Evolutionary conservation across 2,888 invertebrate species (phyloP).

Genomic region (Pyralis farinalis): DNA sequence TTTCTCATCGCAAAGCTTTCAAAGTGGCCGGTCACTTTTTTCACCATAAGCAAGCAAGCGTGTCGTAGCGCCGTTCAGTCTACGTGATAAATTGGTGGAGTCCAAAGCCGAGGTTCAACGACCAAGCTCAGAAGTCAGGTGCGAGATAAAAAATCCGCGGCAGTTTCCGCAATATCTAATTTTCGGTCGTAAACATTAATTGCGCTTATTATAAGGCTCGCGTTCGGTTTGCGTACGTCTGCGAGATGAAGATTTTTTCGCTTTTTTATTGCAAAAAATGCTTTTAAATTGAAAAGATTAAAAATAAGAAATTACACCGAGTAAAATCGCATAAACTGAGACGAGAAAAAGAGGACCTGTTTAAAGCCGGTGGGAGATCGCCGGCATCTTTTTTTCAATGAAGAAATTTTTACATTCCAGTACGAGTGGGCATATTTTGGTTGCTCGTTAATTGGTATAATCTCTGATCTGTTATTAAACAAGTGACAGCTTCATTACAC

Average conservation of each 20-base stretch:
- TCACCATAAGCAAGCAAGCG: slow-evolving; percentile 31
- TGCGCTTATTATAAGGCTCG: slow-evolving; percentile 44
- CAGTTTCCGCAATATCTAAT: slow-evolving; percentile 61
- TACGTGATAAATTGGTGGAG: slow-evolving; percentile 53
- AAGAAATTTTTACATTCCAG: slow-evolving; percentile 6
- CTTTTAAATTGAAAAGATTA: slow-evolving; percentile 16
- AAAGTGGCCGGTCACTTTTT: slow-evolving; percentile 27
- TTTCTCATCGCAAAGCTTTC: slow-evolving; percentile 28
- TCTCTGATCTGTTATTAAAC: slow-evolving; percentile 9
- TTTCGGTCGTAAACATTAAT: slow-evolving; percentile 64
- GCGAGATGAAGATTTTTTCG: slow-evolving; percentile 21
- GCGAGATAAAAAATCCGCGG: slow-evolving; percentile 42
- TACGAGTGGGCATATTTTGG: slow-evolving; percentile 2
- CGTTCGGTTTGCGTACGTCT: slow-evolving; percentile 20
- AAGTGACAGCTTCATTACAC: slow-evolving; percentile 9
- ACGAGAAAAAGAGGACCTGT: slow-evolving; percentile 8
- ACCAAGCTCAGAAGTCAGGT: slow-evolving; percentile 59
- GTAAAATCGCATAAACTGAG: slow-evolving; percentile 6
- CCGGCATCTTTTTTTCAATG: slow-evolving; percentile 5
- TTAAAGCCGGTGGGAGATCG: slow-evolving; percentile 7
- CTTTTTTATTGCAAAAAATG: slow-evolving; percentile 17
- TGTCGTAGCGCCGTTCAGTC: slow-evolving; percentile 50
- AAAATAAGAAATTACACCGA: slow-evolving; percentile 8
- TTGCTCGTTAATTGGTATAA: slow-evolving; percentile 3
- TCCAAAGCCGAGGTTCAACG: slow-evolving; percentile 54